Evolutionary conservation across 53 echinoderm and acorn worm species (phyloP), one percentile per base, ranked within the genome.

Genomic region (Temnopleurus reevesii): DNA sequence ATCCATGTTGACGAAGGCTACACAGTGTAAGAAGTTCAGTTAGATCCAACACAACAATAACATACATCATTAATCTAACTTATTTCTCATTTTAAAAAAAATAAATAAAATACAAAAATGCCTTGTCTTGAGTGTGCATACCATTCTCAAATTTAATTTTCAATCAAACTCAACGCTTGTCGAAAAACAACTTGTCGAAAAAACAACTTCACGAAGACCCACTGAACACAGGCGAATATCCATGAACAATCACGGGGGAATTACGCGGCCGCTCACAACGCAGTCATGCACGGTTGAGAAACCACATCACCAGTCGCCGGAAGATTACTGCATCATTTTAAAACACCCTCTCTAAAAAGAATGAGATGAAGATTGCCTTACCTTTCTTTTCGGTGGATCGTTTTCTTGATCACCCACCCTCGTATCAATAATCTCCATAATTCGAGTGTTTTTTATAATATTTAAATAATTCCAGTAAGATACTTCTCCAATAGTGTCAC

Each of bases 381-480:
- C 88, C 65, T 71, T 87, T 87, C 88, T 87, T 12, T 10, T 87
- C 3, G 88, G 88, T 34, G 88, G 65, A 49, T 87, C 71, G 71
- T 87, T 87, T 53, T 87, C 88, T 71, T 87, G 66, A 51, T 87
- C 88, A 4, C 64, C 86, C 13, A 86, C 30, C 71, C 71, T 66
- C 30, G 88, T 87, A 31, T 66, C 55, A 6, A 87, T 87, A 46
- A 87, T 36, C 35, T 87, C 71, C 88, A 87, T 87, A 65, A 49
- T 84, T 86, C 29, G 51, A 83, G 28, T 51, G n/a, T 30, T 26
- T 46, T 31, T 41, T 24, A 12, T 46, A 27, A 38, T 18, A 8
- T 36, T 21, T 8, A 71, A 1, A 19, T 64, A 31, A 24, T 64
- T 71, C 71, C 36, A 71, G 6, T 1, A 21, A 38, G 8, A 1